Percentiles rank a stretch among this genome's conserved stretches.
phyloP scores from a whole-genome alignment of 2,797 vertebrate genomes.

The Gymnodraco acuticeps region DNA sequence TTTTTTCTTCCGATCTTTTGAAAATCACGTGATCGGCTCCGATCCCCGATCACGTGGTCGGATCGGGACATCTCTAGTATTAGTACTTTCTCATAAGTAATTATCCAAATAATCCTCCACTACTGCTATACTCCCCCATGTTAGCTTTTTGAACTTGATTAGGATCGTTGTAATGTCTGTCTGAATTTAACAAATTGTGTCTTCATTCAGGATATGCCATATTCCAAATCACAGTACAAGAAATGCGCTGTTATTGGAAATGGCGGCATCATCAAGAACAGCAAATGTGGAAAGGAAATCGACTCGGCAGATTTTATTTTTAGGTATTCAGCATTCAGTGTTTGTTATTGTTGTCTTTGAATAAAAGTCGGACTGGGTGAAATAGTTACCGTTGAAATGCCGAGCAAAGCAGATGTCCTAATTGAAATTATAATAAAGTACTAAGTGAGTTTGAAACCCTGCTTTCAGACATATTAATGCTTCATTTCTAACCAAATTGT shows the following conservation, averaged over 20 bases:
- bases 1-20: too few relatives aligned
- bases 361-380: not conserved
- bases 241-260: constrained; percentile 98
- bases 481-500: too few relatives aligned
- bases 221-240: constrained; percentile 96
- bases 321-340: constrained; percentile 82
- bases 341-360: constrained; percentile 6
- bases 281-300: constrained; percentile 95
- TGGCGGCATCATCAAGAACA: constrained; percentile 98
- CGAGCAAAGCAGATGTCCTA: too few relatives aligned
- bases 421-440: too few relatives aligned
- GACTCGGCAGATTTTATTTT: constrained; percentile 97
- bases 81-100: too few relatives aligned
- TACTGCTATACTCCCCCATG: not conserved
- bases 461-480: not conserved
- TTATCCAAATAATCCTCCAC: too few relatives aligned
- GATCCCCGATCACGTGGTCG: too few relatives aligned
- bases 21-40: too few relatives aligned
- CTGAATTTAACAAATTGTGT: not conserved
- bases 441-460: not conserved
- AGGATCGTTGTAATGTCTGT: too few relatives aligned
- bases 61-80: too few relatives aligned
- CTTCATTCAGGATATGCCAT: constrained; percentile 94
- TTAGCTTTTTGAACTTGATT: not conserved
- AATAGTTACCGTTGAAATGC: too few relatives aligned